Conservation (phyloP, 37 sponge, comb jelly and placozoan species). For the Cliona cf. orientalis region DNA sequence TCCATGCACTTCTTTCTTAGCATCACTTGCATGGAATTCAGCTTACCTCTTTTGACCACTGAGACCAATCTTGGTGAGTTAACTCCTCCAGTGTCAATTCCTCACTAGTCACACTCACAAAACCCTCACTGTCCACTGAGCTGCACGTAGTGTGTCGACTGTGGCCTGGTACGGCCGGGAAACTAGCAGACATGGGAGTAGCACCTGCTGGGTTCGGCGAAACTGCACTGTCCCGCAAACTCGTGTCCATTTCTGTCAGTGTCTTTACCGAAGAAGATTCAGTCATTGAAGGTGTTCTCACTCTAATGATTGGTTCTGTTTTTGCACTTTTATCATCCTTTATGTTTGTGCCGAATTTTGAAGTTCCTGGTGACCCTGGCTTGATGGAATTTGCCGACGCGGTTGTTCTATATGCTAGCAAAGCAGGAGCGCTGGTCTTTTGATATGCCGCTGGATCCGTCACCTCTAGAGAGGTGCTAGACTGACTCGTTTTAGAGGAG, state of each 20-base stretch:
- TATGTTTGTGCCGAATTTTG: too few species aligned
- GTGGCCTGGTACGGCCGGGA: too few species aligned
- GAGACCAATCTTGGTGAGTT: conserved; percentile 22
- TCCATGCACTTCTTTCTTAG: neutral
- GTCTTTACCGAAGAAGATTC: conserved; percentile 32
- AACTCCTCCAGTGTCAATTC: conserved; percentile 19
- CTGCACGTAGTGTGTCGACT: conserved; percentile 35
- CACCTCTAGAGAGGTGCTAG: too few species aligned
- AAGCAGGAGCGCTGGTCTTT: conserved; percentile 7
- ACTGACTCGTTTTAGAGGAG: neutral
- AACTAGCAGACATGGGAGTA: neutral
- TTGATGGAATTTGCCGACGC: neutral
- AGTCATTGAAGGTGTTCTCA: conserved; percentile 2
- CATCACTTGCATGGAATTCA: neutral
- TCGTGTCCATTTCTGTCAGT: neutral
- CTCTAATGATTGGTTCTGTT: neutral
- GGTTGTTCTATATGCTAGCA: neutral
- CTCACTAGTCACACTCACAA: conserved; percentile 16
- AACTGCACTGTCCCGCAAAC: neutral
- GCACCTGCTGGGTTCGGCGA: conserved; percentile 33
- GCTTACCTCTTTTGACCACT: conserved; percentile 39
- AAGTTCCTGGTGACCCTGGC: neutral
- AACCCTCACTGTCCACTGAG: conserved; percentile 45
- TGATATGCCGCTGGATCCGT: neutral
- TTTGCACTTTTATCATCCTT: too few species aligned